Evolutionary conservation across 2,797 vertebrate species (phyloP), one percentile per base, ranked within the genome.

Genomic region (Neosilurus mollespiculum): DNA sequence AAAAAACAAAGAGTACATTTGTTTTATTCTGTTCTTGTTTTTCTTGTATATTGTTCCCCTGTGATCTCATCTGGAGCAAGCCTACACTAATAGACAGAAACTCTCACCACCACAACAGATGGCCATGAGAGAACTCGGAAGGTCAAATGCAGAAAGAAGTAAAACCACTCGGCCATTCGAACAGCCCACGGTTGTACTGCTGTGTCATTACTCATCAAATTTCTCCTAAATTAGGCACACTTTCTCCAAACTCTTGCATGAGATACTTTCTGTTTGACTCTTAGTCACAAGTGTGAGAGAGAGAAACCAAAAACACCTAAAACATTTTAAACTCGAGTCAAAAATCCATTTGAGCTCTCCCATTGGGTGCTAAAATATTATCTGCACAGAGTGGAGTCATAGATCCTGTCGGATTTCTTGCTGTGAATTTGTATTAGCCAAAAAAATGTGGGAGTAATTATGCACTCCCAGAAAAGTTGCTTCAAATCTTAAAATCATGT

Each of bases 131-230:
- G 37, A 56, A 51, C 18, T 37, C n/a, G 5, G 66, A 34, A 76
- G 76, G 30, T 26, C 16, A 65, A 79, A 61, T 34, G 34, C 53
- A 59, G 24, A 61, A 61, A 61, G 49, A 20, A 34, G 18, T 2
- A 54, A 76, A 86, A 26, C 73, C 20, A 30, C n/a, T n/a, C 10
- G 37, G 59, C 62, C 76, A 71, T 69, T 75, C 53, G 12, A 49
- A 24, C 84, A 83, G 62, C 75, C 69, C 62, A 84, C 59, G 72
- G 20, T 69, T 1, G 11, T 75, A 37, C 69, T 70, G 76, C 70
- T 72, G 30, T 72, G 73, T 37, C 88, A 92, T 93, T 92, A 92
- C 89, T 93, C 93, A 94, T 93, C 92, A 93, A 87, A 88, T 92
- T 93, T 93, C 79, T 86, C 69, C 84, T 83, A 78, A 89, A 88